Conservation (phyloP, 2,888 invertebrate species). For the Machimus atricapillus region DNA sequence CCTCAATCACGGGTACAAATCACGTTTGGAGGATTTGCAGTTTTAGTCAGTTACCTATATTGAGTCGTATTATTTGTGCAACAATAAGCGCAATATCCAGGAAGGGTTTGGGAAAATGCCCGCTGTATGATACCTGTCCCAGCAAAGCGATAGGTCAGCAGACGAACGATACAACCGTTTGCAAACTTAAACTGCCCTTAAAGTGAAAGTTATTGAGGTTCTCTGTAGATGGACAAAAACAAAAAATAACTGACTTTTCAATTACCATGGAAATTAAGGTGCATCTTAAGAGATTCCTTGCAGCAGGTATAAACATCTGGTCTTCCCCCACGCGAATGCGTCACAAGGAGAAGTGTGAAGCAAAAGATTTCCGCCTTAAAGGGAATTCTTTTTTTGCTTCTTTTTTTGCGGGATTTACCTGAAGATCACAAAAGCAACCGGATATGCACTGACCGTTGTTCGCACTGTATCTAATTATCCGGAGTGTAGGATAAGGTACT, state of each 20-base stretch:
- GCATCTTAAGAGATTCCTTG: neutral
- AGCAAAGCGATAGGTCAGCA: constrained; percentile 10
- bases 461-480: neutral
- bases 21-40: constrained; percentile 52
- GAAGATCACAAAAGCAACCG: neutral
- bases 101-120: neutral
- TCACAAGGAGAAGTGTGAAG: neutral
- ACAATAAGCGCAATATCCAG: constrained; percentile 9
- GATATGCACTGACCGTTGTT: neutral
- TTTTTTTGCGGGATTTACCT: neutral
- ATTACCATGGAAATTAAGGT: neutral
- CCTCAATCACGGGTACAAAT: constrained; percentile 50
- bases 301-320: neutral
- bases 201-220: constrained; percentile 12
- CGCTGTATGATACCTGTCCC: neutral
- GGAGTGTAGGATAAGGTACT: neutral
- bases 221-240: neutral
- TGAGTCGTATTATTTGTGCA: constrained; percentile 19
- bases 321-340: neutral
- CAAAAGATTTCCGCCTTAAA: neutral
- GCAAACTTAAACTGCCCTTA: neutral
- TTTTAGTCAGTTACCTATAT: constrained; percentile 45
- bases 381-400: neutral
- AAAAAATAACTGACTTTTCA: neutral
- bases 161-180: neutral